These are phyloP conservation scores for Boulengeromyrus knoepffleri DNA, from an alignment of 2,113 vertebrate species.

Conservation along the genomic window DNA sequence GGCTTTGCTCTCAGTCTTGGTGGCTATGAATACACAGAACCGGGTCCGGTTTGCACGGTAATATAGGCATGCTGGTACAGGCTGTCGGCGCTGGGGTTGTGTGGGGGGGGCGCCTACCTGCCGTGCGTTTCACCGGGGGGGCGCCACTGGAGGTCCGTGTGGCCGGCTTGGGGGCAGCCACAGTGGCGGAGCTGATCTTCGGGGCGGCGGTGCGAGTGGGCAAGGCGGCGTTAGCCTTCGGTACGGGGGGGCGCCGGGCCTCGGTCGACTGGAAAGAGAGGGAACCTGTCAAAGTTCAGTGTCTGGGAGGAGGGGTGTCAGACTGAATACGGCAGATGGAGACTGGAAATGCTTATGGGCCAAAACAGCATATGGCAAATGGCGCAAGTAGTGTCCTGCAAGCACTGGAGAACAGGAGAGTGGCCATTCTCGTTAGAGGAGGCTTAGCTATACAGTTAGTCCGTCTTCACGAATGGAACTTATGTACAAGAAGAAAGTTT, in stretches of 20 bases:
- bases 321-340: neutral
- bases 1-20: constrained; percentile 71
- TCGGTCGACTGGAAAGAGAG: constrained; percentile 49
- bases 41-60: neutral
- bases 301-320: neutral
- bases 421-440: neutral
- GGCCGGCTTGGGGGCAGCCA: constrained; percentile 26
- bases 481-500: neutral
- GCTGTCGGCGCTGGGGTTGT: neutral
- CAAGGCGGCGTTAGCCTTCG: constrained; percentile 45
- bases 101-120: constrained; percentile 42
- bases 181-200: constrained; percentile 52
- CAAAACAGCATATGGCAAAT: neutral
- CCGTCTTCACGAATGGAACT: neutral
- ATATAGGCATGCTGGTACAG: too few relatives aligned
- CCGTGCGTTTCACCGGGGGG: constrained; percentile 47
- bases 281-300: neutral
- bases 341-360: neutral
- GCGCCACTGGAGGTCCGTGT: neutral
- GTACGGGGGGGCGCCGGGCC: constrained; percentile 58
- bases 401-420: neutral
- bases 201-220: constrained; percentile 40
- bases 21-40: constrained; percentile 44
- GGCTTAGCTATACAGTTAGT: neutral
- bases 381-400: neutral